phyloP scores from a whole-genome alignment of 2,113 vertebrate genomes.

The Brachypodius melanocephalos region DNA sequence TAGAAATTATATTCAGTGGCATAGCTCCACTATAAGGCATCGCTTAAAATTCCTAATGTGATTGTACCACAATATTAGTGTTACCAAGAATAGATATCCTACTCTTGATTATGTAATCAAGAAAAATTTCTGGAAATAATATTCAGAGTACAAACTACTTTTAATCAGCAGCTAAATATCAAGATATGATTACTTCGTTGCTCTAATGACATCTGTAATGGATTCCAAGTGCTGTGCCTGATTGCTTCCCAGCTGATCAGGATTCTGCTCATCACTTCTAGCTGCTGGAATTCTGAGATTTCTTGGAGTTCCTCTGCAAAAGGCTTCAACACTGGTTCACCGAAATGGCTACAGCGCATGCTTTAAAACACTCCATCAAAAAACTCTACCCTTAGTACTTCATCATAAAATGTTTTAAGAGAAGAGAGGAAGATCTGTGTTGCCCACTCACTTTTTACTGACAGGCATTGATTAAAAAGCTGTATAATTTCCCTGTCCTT shows the following conservation, averaged over 20 bases:
- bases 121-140: conserved; percentile 60
- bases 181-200: conserved; percentile 66
- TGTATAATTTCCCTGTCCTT: background rate
- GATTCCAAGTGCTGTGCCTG: conserved; percentile 59
- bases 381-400: background rate
- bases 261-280: background rate
- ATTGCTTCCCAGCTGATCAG: conserved; percentile 60
- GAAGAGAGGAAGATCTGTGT: background rate
- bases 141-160: conserved; percentile 62
- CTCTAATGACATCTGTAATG: conserved; percentile 59
- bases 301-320: background rate
- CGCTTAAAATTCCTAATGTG: background rate
- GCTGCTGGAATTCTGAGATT: conserved; percentile 50
- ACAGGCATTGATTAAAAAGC: background rate
- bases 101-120: conserved; percentile 69
- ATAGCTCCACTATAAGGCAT: background rate
- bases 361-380: background rate
- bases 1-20: background rate
- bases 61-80: background rate
- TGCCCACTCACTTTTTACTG: background rate
- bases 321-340: background rate
- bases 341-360: background rate
- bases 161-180: conserved; percentile 72
- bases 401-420: background rate
- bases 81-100: conserved; percentile 28